Percentiles rank a stretch among this genome's conserved stretches.
Evolutionary conservation across 2,113 vertebrate species (phyloP).

Genomic region (Willisornis vidua): DNA sequence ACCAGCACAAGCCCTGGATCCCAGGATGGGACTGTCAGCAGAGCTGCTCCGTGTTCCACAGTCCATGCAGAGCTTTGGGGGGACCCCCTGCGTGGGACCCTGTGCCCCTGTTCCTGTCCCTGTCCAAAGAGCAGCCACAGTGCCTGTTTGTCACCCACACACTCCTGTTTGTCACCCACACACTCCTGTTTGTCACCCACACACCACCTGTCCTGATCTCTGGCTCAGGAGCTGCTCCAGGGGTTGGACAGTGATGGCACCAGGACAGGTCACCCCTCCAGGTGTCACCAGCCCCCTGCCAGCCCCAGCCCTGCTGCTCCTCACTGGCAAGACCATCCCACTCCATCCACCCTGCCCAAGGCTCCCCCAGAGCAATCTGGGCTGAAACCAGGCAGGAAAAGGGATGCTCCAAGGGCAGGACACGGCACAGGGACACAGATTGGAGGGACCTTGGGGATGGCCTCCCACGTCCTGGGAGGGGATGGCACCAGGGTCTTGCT

Average conservation of each 20-base stretch:
- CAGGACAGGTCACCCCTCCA: accelerated
- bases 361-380: accelerated
- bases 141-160: too few relatives aligned
- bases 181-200: background rate
- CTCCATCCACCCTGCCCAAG: background rate
- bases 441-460: background rate
- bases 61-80: accelerated
- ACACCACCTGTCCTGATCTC: accelerated
- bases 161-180: too few relatives aligned
- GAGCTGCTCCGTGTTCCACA: accelerated
- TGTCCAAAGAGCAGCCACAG: accelerated
- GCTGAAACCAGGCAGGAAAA: background rate
- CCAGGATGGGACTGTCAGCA: background rate
- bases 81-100: accelerated
- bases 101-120: accelerated
- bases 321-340: accelerated
- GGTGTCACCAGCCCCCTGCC: background rate
- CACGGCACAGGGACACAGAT: accelerated
- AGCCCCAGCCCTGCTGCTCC: background rate
- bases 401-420: background rate
- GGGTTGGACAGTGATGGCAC: accelerated
- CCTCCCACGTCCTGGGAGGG: background rate
- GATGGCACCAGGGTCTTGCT: accelerated
- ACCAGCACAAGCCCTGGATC: background rate
- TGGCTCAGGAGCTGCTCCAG: background rate